These are phyloP conservation scores for Drosophila kanekoi DNA, from an alignment of 2,888 invertebrate species.

Conservation along the genomic window DNA sequence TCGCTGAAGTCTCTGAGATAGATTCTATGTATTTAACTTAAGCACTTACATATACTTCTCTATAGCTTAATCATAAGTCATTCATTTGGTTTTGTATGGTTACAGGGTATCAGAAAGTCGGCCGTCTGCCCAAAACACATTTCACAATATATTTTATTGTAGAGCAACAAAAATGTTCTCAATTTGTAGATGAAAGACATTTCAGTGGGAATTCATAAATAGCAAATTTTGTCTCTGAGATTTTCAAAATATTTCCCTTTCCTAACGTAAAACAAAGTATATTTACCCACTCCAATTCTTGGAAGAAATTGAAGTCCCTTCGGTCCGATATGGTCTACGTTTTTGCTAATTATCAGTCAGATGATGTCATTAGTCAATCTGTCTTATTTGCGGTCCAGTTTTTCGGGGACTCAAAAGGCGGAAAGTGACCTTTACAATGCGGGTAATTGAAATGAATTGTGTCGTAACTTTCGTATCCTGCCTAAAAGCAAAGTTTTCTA, in stretches of 20 bases:
- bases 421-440: constrained; percentile 50
- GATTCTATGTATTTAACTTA: no score
- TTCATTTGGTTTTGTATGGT: neutral
- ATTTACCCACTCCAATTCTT: no score
- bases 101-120: constrained; percentile 25
- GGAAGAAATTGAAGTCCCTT: neutral
- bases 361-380: constrained; percentile 52
- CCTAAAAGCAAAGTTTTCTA: constrained; percentile 16
- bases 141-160: constrained; percentile 20
- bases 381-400: constrained; percentile 11
- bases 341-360: constrained; percentile 40
- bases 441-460: constrained; percentile 65
- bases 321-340: neutral
- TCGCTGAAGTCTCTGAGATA: no score
- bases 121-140: constrained; percentile 14
- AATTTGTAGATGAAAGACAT: constrained; percentile 14
- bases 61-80: no score
- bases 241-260: neutral
- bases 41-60: no score
- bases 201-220: constrained; percentile 16
- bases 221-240: constrained; percentile 14
- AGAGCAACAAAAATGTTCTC: constrained; percentile 10
- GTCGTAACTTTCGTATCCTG: constrained; percentile 29
- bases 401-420: constrained; percentile 16
- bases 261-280: no score